A percentile compares a stretch with the other conserved stretches of the same genome.
These are phyloP conservation scores for Rhizomys pruinosus DNA, from an alignment of 2,113 vertebrate genomes.

Conservation along the genomic window DNA sequence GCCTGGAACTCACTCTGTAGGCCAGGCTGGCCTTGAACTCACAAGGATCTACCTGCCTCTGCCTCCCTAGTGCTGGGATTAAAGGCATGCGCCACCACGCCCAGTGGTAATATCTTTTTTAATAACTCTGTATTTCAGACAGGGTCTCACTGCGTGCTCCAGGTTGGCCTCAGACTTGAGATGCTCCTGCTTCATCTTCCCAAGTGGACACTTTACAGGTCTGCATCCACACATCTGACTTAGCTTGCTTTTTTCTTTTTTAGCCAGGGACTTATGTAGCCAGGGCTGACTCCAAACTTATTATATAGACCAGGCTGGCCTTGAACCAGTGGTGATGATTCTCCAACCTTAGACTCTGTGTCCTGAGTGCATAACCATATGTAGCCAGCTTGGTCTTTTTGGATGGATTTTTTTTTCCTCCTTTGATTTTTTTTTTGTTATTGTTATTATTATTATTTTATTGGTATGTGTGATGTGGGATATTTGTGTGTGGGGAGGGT, in stretches of 20 bases:
- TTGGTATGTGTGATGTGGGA: neutral
- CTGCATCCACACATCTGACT: neutral
- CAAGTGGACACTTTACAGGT: neutral
- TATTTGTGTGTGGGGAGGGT: neutral
- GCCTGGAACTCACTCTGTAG: too few relatives aligned
- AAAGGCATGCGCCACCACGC: too few relatives aligned
- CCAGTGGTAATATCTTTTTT: slow-evolving; percentile 5
- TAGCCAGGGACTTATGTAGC: neutral
- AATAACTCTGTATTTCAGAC: neutral
- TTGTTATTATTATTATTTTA: neutral
- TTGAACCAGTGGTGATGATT: neutral
- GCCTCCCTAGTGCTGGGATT: too few relatives aligned
- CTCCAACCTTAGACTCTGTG: neutral
- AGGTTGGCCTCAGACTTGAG: neutral
- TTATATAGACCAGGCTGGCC: neutral
- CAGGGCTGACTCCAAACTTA: neutral
- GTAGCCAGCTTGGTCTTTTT: neutral
- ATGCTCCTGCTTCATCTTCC: neutral
- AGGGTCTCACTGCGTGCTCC: neutral
- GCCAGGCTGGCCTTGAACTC: too few relatives aligned
- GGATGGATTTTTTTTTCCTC: neutral
- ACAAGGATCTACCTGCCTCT: too few relatives aligned
- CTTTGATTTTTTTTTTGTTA: slow-evolving; percentile 23
- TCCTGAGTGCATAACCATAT: neutral
- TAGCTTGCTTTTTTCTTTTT: neutral